These are phyloP conservation scores for Aphodius sticticus DNA, from an alignment of 2,888 invertebrate genomes.

Conservation along the genomic window DNA sequence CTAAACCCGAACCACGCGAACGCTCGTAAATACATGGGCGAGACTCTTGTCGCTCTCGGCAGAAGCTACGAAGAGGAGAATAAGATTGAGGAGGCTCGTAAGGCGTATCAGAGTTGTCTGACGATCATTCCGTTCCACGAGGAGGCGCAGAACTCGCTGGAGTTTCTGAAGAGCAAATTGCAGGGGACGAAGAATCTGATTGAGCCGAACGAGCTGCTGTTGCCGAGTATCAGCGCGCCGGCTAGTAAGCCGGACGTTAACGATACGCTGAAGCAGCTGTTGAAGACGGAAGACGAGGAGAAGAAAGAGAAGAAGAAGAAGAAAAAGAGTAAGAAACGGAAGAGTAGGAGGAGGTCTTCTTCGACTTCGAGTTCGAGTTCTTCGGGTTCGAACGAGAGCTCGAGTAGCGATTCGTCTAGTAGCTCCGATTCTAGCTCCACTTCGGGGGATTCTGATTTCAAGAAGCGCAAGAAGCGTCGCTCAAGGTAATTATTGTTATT, in stretches of 20 bases:
- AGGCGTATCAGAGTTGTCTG: conserved; percentile 85
- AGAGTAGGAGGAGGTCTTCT: conserved; percentile 69
- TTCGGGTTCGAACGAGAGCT: conserved; percentile 64
- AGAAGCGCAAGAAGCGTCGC: conserved; percentile 65
- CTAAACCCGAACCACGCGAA: conserved; percentile 90
- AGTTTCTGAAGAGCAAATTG: conserved; percentile 78
- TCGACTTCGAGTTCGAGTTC: conserved; percentile 61
- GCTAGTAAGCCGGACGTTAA: conserved; percentile 63
- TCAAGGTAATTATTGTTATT: conserved; percentile 53
- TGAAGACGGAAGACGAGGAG: conserved; percentile 64
- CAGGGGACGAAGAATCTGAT: conserved; percentile 67
- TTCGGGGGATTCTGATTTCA: conserved; percentile 69
- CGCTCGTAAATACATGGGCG: conserved; percentile 93
- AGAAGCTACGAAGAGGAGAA: conserved; percentile 89
- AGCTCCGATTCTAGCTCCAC: conserved; percentile 72
- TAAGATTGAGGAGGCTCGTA: conserved; percentile 83
- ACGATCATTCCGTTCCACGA: conserved; percentile 86
- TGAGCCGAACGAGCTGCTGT: conserved; percentile 68
- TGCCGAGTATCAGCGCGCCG: conserved; percentile 68
- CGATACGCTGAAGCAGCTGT: conserved; percentile 70
- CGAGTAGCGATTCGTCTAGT: conserved; percentile 64
- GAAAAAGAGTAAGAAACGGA: conserved; percentile 70
- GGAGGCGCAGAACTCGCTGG: conserved; percentile 84
- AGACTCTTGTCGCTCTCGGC: conserved; percentile 89
- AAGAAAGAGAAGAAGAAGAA: conserved; percentile 72